Conservation (phyloP, 2,113 vertebrate species). For the mouse (Mus musculus) region GRCm39 chr6:121440001-121440500, state of each 20-base stretch:
- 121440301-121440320: background rate
- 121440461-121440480: background rate
- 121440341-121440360: background rate
- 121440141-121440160: background rate
- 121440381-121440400: background rate
- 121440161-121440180: slow-evolving; percentile 33
- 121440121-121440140: background rate
- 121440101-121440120: background rate
- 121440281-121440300: no score
- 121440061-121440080: background rate
- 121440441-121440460: background rate
- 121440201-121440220: background rate
- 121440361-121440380: background rate
- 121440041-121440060: slow-evolving; percentile 57
- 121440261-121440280: background rate
- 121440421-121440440: background rate
- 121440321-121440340: background rate
- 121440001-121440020: background rate
- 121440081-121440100: slow-evolving; percentile 54
- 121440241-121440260: background rate
- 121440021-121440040: background rate
- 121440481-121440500: background rate
- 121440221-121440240: background rate
- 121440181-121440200: background rate
- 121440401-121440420: background rate